Conservation (phyloP, 2,113 vertebrate genomes). For the pig (Sus scrofa) region T2T-Sscrofa CM000821.6:12922001-12922500, state of each 20-base stretch:
- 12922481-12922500: slow-evolving; percentile 77
- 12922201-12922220: slow-evolving; percentile 89
- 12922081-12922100: slow-evolving; percentile 97
- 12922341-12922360: slow-evolving; percentile 85
- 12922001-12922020: slow-evolving; percentile 98
- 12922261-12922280: slow-evolving; percentile 88
- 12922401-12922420: slow-evolving; percentile 74
- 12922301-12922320: slow-evolving; percentile 90
- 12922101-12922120: slow-evolving; percentile 96
- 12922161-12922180: slow-evolving; percentile 91
- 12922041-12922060: slow-evolving; percentile 93
- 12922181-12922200: slow-evolving; percentile 92
- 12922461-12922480: slow-evolving; percentile 83
- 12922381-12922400: slow-evolving; percentile 79
- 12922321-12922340: slow-evolving; percentile 83
- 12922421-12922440: slow-evolving; percentile 65
- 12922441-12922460: slow-evolving; percentile 20
- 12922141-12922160: slow-evolving; percentile 94
- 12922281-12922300: slow-evolving; percentile 87
- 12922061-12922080: slow-evolving; percentile 91
- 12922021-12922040: slow-evolving; percentile 98
- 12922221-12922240: slow-evolving; percentile 90
- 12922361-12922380: slow-evolving; percentile 84
- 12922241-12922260: slow-evolving; percentile 89
- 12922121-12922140: slow-evolving; percentile 94